Evolutionary conservation across 2,888 invertebrate species (phyloP), one percentile per base, ranked within the genome.

Genomic region (Drosophila kambysellisi): DNA sequence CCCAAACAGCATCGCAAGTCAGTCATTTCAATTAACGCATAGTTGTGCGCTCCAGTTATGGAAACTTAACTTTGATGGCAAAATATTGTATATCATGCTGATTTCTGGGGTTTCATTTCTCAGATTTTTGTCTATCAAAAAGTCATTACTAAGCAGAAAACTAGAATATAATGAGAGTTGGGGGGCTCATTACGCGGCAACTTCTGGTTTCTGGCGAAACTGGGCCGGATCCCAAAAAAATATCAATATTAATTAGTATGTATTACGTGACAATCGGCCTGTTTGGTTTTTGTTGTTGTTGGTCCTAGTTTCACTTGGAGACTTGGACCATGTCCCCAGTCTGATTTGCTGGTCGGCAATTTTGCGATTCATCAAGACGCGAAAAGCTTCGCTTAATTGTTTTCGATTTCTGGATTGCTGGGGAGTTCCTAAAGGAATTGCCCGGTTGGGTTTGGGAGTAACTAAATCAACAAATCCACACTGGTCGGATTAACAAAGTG

Each of bases 181-280:
- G 69, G 51, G 67, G 51, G 67, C 67, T 70, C 64, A 62, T 72
- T 69, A 73, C 68, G 39, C 56, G 52, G 11, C 54, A 29, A 51
- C 30, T 57, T 68, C 39, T 25, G 48, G 4, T 46, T 15, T 33
- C 37, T 46, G 3, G 29, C 3, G 3, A 29, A 30, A 51, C 29
- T 25, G 35, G 29, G 11, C 7, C 46, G 46, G 25, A 46, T 15
- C 4, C 15, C 15, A 25, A 20, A 20, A 15, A 73, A 89, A 89
- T 85, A 85, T 90, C 85, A 90, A 85, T 85, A 85, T 85, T 85
- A 85, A 85, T 85, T 85, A 85, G 85, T 90, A 64, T 81, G 85
- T 76, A 90, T 90, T 85, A 90, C 91, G 85, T 90, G 91, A 89
- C 89, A 90, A 90, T 72, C 76, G 74, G 77, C 54, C 50, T 64